Base-by-base conservation (phyloP, 1,140 invertebrate species). In the Neodiprion lecontei region DNA sequence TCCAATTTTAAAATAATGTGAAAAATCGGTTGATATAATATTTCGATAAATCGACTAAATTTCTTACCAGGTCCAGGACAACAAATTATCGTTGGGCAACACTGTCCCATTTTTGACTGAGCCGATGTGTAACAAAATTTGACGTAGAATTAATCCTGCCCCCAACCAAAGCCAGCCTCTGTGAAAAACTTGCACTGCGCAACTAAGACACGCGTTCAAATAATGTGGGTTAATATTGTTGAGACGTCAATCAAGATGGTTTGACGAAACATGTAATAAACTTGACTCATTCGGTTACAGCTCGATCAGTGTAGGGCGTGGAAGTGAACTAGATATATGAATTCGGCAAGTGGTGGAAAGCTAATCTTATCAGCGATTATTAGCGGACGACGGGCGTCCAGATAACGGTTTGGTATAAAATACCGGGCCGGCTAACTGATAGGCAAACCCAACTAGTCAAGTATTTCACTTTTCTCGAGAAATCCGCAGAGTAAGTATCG, bases 71-170 rank as follows among this genome's bases (percentile, higher is more conserved):
- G 53, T 40, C 28, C 28, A 9, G 53, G 53, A 17, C 53, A 61
- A 61, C 53, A 61, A 17, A 61, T 61, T 61, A 61, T 61, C 53
- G 53, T 61, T 61, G 53, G 53, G 53, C 53, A 61, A 61, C 53
- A 61, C 53, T 61, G 53, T 12, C 53, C 53, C 53, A 61, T 61
- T 14, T 17, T 61, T 14, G 4, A 5, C 4, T 61, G 53, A 61
- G n/a, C 53, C n/a, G n/a, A 61, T 9, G 4, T 9, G 53, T 7
- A 14, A 1, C 28, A 40, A 40, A 40, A 40, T 1, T 40, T 40
- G 28, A 40, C 2, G 28, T 40, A 40, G 5, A 40, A 40, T 40
- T 40, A 40, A 40, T 40, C 28, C 28, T 40, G 2, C 28, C 2
- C 5, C 28, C 5, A 40, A 40, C 4, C 28, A 5, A 40, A 2